A percentile compares a stretch with the other conserved stretches of the same genome.
Evolutionary conservation across 1,140 invertebrate species (phyloP).

Genomic region (Drosophila lacertosa): DNA sequence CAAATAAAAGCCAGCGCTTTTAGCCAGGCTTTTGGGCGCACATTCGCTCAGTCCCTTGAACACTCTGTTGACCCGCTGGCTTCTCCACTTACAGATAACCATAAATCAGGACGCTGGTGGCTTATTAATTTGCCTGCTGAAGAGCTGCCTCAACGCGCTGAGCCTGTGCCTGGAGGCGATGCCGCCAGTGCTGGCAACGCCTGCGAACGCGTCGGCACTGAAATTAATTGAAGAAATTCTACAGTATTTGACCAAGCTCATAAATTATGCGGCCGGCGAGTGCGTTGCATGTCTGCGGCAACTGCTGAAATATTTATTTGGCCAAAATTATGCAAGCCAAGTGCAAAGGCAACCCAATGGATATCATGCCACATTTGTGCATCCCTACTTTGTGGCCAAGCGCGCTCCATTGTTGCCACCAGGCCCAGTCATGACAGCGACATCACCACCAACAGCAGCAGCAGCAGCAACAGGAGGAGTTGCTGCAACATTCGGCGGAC

Average conservation of each 20-base stretch:
- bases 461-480: slow-evolving; percentile 36
- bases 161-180: slow-evolving; percentile 70
- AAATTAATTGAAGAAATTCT: slow-evolving; percentile 90
- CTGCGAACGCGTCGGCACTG: slow-evolving; percentile 51
- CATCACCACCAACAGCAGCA: slow-evolving; percentile 48
- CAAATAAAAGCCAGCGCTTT: slow-evolving; percentile 29
- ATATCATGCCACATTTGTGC: slow-evolving; percentile 65
- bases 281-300: slow-evolving; percentile 92
- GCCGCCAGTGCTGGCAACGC: slow-evolving; percentile 5
- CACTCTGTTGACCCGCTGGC: not conserved
- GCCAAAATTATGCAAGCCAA: slow-evolving; percentile 88
- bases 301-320: slow-evolving; percentile 92
- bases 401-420: slow-evolving; percentile 54
- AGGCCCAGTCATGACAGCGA: slow-evolving; percentile 49
- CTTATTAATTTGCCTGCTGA: slow-evolving; percentile 88
- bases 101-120: slow-evolving; percentile 88
- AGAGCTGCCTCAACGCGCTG: slow-evolving; percentile 74
- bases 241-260: slow-evolving; percentile 88
- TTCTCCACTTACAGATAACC: slow-evolving; percentile 85
- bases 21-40: slow-evolving; percentile 16
- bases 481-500: slow-evolving; percentile 52
- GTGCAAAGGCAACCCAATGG: slow-evolving; percentile 51
- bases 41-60: not conserved
- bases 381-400: slow-evolving; percentile 74
- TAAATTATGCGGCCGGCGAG: slow-evolving; percentile 88